phyloP scores from a whole-genome alignment of 1,140 invertebrate species.

The Micrasema minimum region DNA sequence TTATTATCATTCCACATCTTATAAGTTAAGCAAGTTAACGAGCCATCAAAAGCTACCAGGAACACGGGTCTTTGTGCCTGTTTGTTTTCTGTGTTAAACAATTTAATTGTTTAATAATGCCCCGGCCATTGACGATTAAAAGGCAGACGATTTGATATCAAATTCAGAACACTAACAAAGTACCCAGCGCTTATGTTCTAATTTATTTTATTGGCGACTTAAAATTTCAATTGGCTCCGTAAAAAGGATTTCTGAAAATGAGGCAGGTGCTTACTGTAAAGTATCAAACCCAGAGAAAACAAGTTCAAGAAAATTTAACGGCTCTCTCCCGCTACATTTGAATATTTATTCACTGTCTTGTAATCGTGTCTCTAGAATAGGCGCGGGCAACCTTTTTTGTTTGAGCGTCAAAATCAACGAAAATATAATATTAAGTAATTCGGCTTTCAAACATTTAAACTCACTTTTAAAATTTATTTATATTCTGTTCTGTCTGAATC shows the following conservation, averaged over 20 bases:
- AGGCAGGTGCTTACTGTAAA: constrained; percentile 46
- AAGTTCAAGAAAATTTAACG: constrained; percentile 29
- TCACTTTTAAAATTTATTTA: too few species aligned
- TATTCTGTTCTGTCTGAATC: too few species aligned
- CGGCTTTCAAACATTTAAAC: too few species aligned
- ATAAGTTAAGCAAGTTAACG: constrained; percentile 26
- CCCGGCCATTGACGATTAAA: constrained; percentile 51
- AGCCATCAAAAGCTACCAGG: constrained; percentile 20
- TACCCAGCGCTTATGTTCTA: constrained; percentile 49
- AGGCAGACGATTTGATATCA: constrained; percentile 47
- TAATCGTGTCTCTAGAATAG: constrained; percentile 10
- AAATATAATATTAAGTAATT: too few species aligned
- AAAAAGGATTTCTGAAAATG: constrained; percentile 47
- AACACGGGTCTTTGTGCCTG: constrained; percentile 5
- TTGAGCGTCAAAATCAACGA: too few species aligned
- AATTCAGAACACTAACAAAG: constrained; percentile 40
- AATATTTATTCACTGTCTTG: constrained; percentile 42
- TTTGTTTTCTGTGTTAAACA: constrained; percentile 16
- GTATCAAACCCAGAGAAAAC: constrained; percentile 38
- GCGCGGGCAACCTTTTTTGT: too few species aligned
- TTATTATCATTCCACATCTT: constrained; percentile 3
- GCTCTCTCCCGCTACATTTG: constrained; percentile 32
- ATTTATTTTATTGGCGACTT: constrained; percentile 54
- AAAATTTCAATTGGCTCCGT: constrained; percentile 53
- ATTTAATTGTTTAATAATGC: constrained; percentile 30